Conservation (phyloP, 2,888 invertebrate species). For the Ephialtes manifestator region DNA sequence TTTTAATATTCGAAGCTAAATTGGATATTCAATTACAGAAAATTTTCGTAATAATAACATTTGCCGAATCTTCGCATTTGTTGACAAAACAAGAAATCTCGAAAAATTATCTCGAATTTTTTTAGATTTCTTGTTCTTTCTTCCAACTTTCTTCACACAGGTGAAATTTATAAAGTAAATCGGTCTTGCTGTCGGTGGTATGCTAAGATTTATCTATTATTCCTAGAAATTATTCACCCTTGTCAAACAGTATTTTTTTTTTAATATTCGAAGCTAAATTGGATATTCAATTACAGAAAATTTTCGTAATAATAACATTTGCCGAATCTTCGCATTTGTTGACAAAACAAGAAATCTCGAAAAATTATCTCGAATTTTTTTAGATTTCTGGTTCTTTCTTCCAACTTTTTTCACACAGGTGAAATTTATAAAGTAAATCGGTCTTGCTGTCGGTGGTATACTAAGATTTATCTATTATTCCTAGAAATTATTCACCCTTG, state of each 20-base stretch:
- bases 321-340: background rate
- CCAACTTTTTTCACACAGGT: background rate
- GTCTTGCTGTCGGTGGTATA: background rate
- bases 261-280: no score
- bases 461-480: background rate
- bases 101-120: no score
- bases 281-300: no score
- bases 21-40: no score
- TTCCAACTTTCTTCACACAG: background rate
- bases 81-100: no score
- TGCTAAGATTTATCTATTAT: background rate
- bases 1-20: no score
- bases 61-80: background rate
- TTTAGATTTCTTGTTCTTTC: constrained; percentile 5
- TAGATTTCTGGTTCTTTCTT: constrained; percentile 10
- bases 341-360: no score
- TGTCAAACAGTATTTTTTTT: background rate
- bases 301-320: background rate
- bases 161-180: constrained; percentile 1
- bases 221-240: background rate
- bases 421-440: constrained; percentile 5
- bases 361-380: no score
- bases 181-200: background rate
- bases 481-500: background rate
- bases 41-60: background rate